Evolutionary conservation across 2,888 invertebrate genomes (phyloP).

Genomic region (Anthophora plumipes): DNA sequence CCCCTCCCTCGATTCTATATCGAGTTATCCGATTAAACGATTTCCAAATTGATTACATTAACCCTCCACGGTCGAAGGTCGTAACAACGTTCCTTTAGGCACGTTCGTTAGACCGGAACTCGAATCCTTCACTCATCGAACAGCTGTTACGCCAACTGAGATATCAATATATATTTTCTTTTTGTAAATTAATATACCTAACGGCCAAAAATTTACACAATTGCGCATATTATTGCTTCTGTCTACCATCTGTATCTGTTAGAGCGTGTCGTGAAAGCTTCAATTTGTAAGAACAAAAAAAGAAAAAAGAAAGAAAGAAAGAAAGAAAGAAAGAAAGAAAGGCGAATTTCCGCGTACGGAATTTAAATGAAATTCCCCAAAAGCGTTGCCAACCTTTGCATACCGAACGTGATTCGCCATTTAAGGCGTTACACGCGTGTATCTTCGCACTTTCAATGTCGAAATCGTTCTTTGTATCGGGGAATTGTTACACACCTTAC

Average conservation of each 20-base stretch:
- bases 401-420: not conserved
- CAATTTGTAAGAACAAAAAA: not conserved
- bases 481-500: slow-evolving; percentile 42
- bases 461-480: slow-evolving; percentile 48
- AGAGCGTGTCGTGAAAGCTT: not conserved
- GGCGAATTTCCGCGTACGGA: not conserved
- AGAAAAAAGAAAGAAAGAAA: not conserved
- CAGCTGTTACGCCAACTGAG: not conserved
- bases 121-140: not conserved
- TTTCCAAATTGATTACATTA: slow-evolving; percentile 31
- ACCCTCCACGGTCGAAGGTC: slow-evolving; percentile 19
- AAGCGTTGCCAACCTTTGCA: slow-evolving; percentile 5
- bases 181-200: not conserved
- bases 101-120: not conserved
- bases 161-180: not conserved
- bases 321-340: not conserved
- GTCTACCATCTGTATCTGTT: not conserved
- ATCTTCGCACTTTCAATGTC: slow-evolving; percentile 24
- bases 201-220: not conserved
- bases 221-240: not conserved
- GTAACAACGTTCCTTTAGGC: not conserved
- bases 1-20: slow-evolving; percentile 7
- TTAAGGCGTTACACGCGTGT: slow-evolving; percentile 6
- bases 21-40: slow-evolving; percentile 21
- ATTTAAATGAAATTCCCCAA: not conserved